phyloP scores from a whole-genome alignment of 1,140 invertebrate genomes.

The Scylla paramamosain region DNA sequence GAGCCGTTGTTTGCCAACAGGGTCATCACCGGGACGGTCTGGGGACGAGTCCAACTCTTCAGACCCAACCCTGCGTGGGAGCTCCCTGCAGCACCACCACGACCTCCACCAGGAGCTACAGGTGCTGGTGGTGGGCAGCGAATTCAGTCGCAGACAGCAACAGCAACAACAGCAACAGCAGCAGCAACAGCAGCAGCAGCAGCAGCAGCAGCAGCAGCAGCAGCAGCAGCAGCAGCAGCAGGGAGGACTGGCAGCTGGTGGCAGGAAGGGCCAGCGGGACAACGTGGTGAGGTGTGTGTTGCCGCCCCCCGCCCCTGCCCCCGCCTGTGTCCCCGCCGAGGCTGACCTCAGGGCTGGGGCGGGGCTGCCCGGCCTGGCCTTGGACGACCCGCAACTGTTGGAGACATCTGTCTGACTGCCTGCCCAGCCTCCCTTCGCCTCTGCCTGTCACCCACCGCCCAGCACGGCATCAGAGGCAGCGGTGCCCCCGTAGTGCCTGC shows the following conservation, averaged over 20 bases:
- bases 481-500: not conserved
- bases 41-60: constrained; percentile 6
- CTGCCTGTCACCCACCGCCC: not conserved
- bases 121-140: not conserved
- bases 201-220: not conserved
- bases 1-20: not conserved
- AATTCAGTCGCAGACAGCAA: not conserved
- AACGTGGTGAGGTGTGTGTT: constrained; percentile 44
- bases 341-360: not conserved
- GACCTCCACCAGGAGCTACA: not conserved
- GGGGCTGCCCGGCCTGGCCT: not conserved
- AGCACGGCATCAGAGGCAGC: too few relatives aligned
- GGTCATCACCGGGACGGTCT: not conserved
- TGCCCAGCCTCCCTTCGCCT: constrained; percentile 27
- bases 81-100: not conserved
- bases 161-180: not conserved
- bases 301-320: not conserved
- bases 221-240: not conserved
- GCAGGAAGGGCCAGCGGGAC: not conserved
- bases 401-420: constrained; percentile 43
- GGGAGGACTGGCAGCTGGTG: not conserved
- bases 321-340: not conserved
- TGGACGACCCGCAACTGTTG: not conserved
- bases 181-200: not conserved
- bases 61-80: not conserved